A percentile compares a stretch with the other conserved stretches of the same genome.
phyloP scores from a whole-genome alignment of 2,113 vertebrate genomes.

The Haemorhous mexicanus region DNA sequence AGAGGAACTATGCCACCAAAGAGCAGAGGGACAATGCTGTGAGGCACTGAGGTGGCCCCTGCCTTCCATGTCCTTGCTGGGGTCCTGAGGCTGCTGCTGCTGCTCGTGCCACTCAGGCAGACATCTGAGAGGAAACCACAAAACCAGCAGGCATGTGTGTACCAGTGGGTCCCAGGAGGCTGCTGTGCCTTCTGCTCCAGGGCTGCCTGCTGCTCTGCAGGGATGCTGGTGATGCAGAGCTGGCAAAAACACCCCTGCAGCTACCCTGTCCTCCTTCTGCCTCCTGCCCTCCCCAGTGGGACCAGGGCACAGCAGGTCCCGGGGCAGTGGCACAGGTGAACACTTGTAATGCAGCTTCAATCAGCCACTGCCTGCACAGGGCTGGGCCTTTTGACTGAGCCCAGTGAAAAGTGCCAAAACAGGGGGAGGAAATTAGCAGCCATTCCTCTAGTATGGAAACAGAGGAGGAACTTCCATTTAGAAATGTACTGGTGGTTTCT shows the following conservation, averaged over 20 bases:
- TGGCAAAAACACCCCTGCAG: neutral
- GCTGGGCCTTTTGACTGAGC: neutral
- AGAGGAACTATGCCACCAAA: neutral
- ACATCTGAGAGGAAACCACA: neutral
- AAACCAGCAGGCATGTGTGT: accelerated
- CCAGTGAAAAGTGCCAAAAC: neutral
- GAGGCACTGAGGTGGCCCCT: neutral
- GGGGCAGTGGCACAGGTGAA: neutral
- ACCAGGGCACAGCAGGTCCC: neutral
- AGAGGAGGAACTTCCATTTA: neutral
- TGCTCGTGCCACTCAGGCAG: neutral
- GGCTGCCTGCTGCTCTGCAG: neutral
- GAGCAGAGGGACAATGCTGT: neutral
- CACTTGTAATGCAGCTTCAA: neutral
- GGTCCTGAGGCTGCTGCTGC: neutral
- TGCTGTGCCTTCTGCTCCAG: too few relatives aligned
- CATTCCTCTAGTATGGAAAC: neutral
- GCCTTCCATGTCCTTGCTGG: accelerated
- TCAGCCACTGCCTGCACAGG: neutral
- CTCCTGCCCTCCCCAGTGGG: neutral
- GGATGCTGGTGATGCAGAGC: neutral
- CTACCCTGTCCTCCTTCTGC: neutral
- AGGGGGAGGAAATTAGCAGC: neutral
- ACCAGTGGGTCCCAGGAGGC: neutral
- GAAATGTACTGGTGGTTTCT: neutral